Evolutionary conservation across 2,797 vertebrate species (phyloP).

Genomic region (Hemibagrus guttatus): DNA sequence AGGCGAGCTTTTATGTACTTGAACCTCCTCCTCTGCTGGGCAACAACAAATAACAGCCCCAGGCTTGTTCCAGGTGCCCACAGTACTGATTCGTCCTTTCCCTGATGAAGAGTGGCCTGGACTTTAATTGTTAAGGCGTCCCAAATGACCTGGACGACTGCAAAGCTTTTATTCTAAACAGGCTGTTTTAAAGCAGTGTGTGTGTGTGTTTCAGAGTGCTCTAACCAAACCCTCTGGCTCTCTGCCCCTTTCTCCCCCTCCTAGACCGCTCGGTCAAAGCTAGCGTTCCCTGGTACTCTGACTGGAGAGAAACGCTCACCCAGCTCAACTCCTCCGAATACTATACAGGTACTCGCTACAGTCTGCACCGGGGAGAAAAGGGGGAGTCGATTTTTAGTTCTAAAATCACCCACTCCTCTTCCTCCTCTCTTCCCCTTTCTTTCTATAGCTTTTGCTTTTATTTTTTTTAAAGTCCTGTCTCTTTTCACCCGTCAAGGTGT

Average conservation of each 20-base stretch:
- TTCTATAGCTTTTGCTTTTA: constrained; percentile 30
- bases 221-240: constrained; percentile 51
- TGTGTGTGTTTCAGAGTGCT: constrained; percentile 20
- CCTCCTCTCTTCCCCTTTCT: constrained; percentile 21
- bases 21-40: not conserved
- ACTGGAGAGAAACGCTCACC: constrained; percentile 89
- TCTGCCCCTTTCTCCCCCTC: constrained; percentile 65
- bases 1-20: not conserved
- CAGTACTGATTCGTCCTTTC: not conserved
- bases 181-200: not conserved
- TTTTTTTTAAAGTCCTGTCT: constrained; percentile 10
- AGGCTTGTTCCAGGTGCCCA: not conserved
- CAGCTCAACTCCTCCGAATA: constrained; percentile 85
- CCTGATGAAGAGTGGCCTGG: not conserved
- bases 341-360: constrained; percentile 83
- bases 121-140: not conserved
- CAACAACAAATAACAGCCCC: not conserved
- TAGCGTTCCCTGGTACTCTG: constrained; percentile 90
- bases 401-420: constrained; percentile 17
- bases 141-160: not conserved
- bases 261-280: constrained; percentile 91
- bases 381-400: constrained; percentile 8
- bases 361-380: constrained; percentile 34
- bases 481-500: constrained; percentile 37
- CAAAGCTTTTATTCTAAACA: not conserved